phyloP scores from a whole-genome alignment of 2,797 vertebrate genomes.

The Sardinella longiceps region DNA sequence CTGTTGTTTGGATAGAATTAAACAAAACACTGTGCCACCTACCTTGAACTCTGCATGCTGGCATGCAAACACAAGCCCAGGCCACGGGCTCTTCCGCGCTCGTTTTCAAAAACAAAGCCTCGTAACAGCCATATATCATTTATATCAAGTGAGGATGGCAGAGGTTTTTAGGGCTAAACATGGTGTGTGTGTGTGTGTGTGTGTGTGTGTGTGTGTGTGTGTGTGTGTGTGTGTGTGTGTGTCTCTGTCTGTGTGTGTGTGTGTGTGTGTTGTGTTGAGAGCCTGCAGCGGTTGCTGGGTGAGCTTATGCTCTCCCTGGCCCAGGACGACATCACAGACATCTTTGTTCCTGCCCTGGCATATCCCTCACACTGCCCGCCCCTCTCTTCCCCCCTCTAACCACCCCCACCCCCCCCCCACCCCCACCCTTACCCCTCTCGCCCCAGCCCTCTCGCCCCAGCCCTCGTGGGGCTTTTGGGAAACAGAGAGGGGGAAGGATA shows the following conservation, averaged over 20 bases:
- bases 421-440: not conserved
- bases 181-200: constrained; percentile 2
- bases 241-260: constrained; percentile 31
- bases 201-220: not conserved
- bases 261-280: constrained; percentile 26
- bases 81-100: constrained; percentile 9
- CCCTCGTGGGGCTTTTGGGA: constrained; percentile 37
- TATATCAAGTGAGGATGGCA: constrained; percentile 11
- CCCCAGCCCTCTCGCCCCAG: constrained; percentile 16
- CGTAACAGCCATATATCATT: constrained; percentile 15
- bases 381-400: not conserved
- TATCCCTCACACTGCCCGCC: constrained; percentile 32
- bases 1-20: constrained; percentile 6
- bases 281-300: constrained; percentile 47
- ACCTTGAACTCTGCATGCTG: constrained; percentile 8
- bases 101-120: constrained; percentile 11
- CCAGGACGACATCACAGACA: constrained; percentile 51
- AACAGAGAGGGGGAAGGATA: constrained; percentile 31
- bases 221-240: constrained; percentile 10
- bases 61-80: constrained; percentile 21
- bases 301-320: constrained; percentile 45
- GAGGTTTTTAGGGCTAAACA: constrained; percentile 7
- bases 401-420: not conserved
- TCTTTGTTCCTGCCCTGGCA: constrained; percentile 49
- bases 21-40: constrained; percentile 12